A percentile compares a stretch with the other conserved stretches of the same genome.
Evolutionary conservation across 2,797 vertebrate species (phyloP).

Genomic region (Cyclura pinguis): DNA sequence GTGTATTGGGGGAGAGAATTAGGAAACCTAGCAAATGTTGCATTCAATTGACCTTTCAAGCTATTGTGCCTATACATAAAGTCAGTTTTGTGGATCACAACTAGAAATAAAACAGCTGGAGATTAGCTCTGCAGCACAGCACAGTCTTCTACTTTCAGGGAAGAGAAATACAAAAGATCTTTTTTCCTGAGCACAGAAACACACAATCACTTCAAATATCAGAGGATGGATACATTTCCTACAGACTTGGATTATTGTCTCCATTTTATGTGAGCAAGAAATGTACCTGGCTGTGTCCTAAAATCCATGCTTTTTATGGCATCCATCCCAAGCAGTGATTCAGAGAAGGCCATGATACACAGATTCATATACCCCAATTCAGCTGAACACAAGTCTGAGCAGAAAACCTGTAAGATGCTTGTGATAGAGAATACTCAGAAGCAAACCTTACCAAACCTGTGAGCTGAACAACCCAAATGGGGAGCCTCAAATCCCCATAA

Average conservation of each 20-base stretch:
- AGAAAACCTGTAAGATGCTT: background rate
- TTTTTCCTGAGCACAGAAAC: background rate
- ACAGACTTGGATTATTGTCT: background rate
- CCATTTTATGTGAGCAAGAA: background rate
- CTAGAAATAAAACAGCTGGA: conserved; percentile 38
- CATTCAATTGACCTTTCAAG: conserved; percentile 27
- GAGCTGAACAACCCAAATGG: background rate
- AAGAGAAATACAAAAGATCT: conserved; percentile 30
- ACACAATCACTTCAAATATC: background rate
- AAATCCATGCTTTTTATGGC: background rate
- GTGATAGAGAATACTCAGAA: background rate
- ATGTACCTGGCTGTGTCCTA: background rate
- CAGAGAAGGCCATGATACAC: background rate
- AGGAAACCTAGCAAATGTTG: background rate
- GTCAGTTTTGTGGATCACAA: conserved; percentile 15
- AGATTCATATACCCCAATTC: background rate
- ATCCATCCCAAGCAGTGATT: background rate
- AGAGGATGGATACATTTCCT: background rate
- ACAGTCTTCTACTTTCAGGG: background rate
- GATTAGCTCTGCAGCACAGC: conserved; percentile 36
- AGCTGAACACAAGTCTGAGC: background rate
- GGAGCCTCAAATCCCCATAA: background rate
- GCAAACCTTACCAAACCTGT: background rate
- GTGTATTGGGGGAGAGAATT: background rate
- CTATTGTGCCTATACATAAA: conserved; percentile 3